phyloP scores from a whole-genome alignment of 2,888 invertebrate genomes.

The Galeruca laticollis region DNA sequence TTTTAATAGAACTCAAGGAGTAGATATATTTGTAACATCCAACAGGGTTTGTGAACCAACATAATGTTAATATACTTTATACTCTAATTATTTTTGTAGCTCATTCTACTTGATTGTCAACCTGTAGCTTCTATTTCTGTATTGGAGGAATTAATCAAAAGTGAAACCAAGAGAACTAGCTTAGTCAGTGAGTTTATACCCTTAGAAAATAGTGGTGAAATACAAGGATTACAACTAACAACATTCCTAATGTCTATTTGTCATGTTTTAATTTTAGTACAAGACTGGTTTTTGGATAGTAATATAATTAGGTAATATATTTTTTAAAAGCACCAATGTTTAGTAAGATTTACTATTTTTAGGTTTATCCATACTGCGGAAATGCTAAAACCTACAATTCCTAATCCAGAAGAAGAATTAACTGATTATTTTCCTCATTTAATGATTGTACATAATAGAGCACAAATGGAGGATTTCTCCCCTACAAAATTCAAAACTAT shows the following conservation, averaged over 20 bases:
- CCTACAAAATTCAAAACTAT: conserved; percentile 72
- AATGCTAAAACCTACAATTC: conserved; percentile 86
- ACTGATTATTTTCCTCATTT: conserved; percentile 87
- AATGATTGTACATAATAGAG: conserved; percentile 85
- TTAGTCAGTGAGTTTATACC: conserved; percentile 73
- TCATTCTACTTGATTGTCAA: conserved; percentile 90
- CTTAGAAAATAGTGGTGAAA: conserved; percentile 74
- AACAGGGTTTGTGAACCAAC: conserved; percentile 68
- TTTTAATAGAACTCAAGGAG: conserved; percentile 80
- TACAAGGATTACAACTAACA: conserved; percentile 82
- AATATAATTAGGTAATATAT: conserved; percentile 76
- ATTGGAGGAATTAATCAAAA: conserved; percentile 74
- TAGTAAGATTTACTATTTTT: conserved; percentile 41
- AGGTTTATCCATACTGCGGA: conserved; percentile 87
- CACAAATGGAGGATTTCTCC: conserved; percentile 80
- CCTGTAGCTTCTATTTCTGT: conserved; percentile 79
- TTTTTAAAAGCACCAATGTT: conserved; percentile 11
- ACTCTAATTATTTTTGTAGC: conserved; percentile 63
- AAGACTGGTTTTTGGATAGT: conserved; percentile 91
- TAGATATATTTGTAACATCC: conserved; percentile 76
- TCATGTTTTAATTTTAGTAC: conserved; percentile 88
- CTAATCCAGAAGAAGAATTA: conserved; percentile 75
- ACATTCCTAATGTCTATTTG: conserved; percentile 90
- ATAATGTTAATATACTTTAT: conserved; percentile 2
- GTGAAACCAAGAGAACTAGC: conserved; percentile 65